Percentiles rank a stretch among this genome's conserved stretches.
These are phyloP conservation scores for Catharus minimus DNA, from an alignment of 2,113 vertebrate genomes.

Conservation along the genomic window DNA sequence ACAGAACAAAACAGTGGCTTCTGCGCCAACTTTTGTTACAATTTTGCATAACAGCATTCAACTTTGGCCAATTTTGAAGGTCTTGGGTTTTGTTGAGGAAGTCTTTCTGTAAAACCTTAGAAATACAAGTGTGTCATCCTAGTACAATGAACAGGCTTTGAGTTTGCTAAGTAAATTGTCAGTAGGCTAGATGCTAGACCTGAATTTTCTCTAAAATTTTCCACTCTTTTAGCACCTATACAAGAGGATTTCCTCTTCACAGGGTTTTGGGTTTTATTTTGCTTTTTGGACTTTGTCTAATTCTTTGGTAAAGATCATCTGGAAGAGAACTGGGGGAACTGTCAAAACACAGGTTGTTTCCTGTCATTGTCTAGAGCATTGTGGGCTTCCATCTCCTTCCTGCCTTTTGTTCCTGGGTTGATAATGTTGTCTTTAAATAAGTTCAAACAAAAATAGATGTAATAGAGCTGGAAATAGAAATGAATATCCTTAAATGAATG, in stretches of 20 bases:
- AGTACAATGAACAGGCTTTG: not conserved
- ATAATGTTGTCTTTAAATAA: conserved; percentile 45
- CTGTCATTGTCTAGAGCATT: conserved; percentile 35
- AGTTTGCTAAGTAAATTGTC: not conserved
- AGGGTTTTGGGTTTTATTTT: conserved; percentile 30
- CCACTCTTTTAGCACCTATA: not conserved
- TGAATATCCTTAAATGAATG: not conserved
- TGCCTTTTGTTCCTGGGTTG: conserved; percentile 46
- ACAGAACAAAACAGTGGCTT: conserved; percentile 11
- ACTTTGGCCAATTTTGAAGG: not conserved
- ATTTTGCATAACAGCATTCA: conserved; percentile 2
- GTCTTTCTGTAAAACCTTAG: not conserved
- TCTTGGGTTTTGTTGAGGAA: not conserved
- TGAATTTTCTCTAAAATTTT: conserved; percentile 12
- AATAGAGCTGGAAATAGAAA: conserved; percentile 47
- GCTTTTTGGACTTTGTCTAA: conserved; percentile 9
- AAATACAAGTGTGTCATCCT: not conserved
- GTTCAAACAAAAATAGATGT: conserved; percentile 52
- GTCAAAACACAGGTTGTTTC: conserved; percentile 25
- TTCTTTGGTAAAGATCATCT: conserved; percentile 6
- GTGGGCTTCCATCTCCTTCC: conserved; percentile 55
- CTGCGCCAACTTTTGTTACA: conserved; percentile 16
- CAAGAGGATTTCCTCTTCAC: conserved; percentile 39
- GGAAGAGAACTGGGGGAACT: conserved; percentile 36
- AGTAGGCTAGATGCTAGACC: not conserved